phyloP scores from a whole-genome alignment of 2,797 vertebrate species.

The Syndactyla subalaris region DNA sequence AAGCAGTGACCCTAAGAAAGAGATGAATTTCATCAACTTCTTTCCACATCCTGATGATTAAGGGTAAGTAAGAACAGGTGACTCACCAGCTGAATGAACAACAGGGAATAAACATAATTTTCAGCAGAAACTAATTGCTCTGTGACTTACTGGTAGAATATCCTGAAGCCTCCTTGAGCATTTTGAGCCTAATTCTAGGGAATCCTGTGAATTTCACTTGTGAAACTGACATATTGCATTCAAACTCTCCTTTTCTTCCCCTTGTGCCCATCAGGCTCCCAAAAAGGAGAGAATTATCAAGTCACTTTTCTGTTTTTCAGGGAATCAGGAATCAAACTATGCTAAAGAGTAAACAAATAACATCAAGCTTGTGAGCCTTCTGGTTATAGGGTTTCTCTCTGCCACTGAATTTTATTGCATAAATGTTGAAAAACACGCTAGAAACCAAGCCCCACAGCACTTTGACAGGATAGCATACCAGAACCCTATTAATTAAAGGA shows the following conservation, averaged over 20 bases:
- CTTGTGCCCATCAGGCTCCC: not conserved
- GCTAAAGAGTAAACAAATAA: constrained; percentile 15
- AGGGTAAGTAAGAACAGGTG: not conserved
- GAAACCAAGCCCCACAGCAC: not conserved
- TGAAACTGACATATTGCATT: not conserved
- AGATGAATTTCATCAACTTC: not conserved
- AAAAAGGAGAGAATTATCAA: not conserved
- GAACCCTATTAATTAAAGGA: not conserved
- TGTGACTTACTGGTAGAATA: not conserved
- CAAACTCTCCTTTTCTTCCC: not conserved
- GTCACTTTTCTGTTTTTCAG: not conserved
- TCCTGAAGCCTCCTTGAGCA: not conserved
- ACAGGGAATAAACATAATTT: not conserved
- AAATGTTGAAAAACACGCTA: not conserved
- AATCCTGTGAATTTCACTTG: not conserved
- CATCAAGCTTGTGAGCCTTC: not conserved
- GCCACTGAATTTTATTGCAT: not conserved
- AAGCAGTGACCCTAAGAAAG: not conserved
- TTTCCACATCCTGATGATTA: not conserved
- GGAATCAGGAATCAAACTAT: not conserved
- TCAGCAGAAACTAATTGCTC: not conserved
- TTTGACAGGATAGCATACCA: not conserved
- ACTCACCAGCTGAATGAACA: not conserved
- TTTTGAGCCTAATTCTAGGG: not conserved
- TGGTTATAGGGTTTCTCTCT: not conserved